These are phyloP conservation scores for Nesoenas mayeri DNA, from an alignment of 2,113 vertebrate genomes.

Conservation along the genomic window DNA sequence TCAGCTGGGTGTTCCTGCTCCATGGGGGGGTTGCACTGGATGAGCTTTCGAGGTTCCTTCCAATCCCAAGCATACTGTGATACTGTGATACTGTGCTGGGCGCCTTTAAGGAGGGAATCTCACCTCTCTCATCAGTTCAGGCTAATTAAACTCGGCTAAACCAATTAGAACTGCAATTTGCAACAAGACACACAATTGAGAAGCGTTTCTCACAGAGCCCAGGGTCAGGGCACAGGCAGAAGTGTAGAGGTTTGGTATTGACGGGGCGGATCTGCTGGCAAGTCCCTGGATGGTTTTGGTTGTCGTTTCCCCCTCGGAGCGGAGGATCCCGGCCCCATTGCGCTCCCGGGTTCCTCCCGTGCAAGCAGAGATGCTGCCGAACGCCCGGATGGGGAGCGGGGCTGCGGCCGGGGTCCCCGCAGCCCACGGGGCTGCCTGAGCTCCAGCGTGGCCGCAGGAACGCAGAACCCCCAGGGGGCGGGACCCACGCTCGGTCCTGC, in stretches of 20 bases:
- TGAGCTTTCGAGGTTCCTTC: too few relatives aligned
- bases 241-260: background rate
- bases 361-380: background rate
- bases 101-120: constrained; percentile 53
- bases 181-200: constrained; percentile 11
- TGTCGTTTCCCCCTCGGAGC: accelerated
- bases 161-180: constrained; percentile 66
- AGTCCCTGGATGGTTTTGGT: background rate
- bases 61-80: too few relatives aligned
- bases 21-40: too few relatives aligned
- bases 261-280: background rate
- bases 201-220: background rate
- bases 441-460: accelerated
- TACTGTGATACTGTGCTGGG: too few relatives aligned
- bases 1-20: too few relatives aligned
- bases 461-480: accelerated
- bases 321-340: background rate
- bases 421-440: background rate
- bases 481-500: background rate
- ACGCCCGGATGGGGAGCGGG: background rate
- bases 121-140: constrained; percentile 38
- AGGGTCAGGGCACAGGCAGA: constrained; percentile 18
- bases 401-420: background rate
- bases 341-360: background rate
- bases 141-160: constrained; percentile 63